Conservation (phyloP, 2,113 vertebrate genomes). For the Halcyon senegalensis region DNA sequence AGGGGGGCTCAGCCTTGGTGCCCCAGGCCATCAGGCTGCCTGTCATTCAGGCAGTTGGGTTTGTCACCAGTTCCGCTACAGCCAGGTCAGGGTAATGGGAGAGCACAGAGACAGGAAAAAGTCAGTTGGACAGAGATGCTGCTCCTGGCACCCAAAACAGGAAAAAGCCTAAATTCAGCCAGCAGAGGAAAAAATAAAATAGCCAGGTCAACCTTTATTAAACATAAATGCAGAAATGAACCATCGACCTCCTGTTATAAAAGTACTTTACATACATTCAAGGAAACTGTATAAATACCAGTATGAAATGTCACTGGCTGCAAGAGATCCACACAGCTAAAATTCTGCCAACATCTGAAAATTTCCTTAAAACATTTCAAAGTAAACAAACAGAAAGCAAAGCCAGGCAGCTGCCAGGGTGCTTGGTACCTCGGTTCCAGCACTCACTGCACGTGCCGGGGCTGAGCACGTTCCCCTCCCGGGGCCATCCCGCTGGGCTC, state of each 20-base stretch:
- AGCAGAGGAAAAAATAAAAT: slow-evolving; percentile 31
- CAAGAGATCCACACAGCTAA: neutral
- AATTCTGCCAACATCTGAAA: neutral
- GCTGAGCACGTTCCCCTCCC: neutral
- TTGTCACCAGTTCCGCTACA: neutral
- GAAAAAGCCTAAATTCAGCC: slow-evolving; percentile 15
- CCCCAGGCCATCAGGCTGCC: neutral
- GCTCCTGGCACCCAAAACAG: neutral
- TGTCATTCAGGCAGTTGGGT: neutral
- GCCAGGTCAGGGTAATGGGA: neutral
- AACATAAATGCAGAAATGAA: slow-evolving; percentile 45
- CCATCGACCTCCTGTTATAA: slow-evolving; percentile 37
- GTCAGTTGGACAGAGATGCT: neutral
- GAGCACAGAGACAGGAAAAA: neutral
- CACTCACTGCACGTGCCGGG: neutral
- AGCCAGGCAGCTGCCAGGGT: neutral
- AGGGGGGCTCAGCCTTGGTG: neutral
- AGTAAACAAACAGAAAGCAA: slow-evolving; percentile 14
- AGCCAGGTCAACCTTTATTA: slow-evolving; percentile 50
- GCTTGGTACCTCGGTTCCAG: neutral
- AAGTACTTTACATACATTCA: slow-evolving; percentile 62
- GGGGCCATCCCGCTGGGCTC: too few relatives aligned
- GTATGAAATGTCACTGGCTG: slow-evolving; percentile 48
- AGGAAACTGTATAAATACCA: slow-evolving; percentile 48
- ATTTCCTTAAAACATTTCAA: neutral